A percentile compares a stretch with the other conserved stretches of the same genome.
These are phyloP conservation scores for Triplophysa dalaica DNA, from an alignment of 2,113 vertebrate genomes.

Conservation along the genomic window DNA sequence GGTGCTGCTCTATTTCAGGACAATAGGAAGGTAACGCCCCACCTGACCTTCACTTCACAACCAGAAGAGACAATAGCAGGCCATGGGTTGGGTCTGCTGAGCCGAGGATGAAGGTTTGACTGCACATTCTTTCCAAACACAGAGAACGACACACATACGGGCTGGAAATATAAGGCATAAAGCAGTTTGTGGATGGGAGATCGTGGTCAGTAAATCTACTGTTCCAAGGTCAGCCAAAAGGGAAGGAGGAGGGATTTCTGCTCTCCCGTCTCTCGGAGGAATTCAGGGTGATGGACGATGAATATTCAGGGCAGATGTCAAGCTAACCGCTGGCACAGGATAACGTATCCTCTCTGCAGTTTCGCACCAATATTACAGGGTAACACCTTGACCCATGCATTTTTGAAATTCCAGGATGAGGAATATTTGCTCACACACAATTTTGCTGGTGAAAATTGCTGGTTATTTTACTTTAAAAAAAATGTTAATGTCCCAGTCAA, in stretches of 20 bases:
- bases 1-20: slow-evolving; percentile 58
- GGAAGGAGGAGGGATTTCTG: slow-evolving; percentile 49
- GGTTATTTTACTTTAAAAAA: too few relatives aligned
- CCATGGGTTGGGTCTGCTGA: slow-evolving; percentile 63
- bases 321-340: slow-evolving; percentile 34
- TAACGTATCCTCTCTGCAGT: slow-evolving; percentile 14
- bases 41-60: slow-evolving; percentile 61
- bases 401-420: background rate
- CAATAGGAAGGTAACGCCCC: slow-evolving; percentile 57
- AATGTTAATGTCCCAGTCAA: too few relatives aligned
- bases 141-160: slow-evolving; percentile 55
- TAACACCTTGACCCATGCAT: background rate
- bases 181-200: background rate
- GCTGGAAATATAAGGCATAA: slow-evolving; percentile 42
- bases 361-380: background rate
- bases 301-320: slow-evolving; percentile 54
- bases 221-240: slow-evolving; percentile 51
- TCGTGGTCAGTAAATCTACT: slow-evolving; percentile 35
- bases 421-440: too few relatives aligned
- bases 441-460: too few relatives aligned
- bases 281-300: slow-evolving; percentile 49
- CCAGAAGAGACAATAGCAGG: slow-evolving; percentile 68
- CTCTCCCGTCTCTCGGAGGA: slow-evolving; percentile 50
- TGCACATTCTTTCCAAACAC: slow-evolving; percentile 58
- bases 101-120: slow-evolving; percentile 51